Evolutionary conservation across 2,113 vertebrate species (phyloP).

Genomic region (Machaerirhynchus nigripectus): DNA sequence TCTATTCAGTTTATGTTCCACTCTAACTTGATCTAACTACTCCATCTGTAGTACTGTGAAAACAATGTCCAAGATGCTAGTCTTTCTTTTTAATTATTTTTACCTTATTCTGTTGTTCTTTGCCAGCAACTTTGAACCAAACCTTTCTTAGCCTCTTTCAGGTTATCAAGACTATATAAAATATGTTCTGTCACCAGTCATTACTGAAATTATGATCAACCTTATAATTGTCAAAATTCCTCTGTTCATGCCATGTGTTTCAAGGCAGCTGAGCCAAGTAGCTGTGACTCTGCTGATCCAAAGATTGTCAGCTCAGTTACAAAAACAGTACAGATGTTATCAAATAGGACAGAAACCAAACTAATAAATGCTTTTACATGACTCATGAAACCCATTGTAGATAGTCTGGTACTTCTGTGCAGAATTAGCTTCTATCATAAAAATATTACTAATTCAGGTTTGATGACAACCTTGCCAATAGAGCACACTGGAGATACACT

Average conservation of each 20-base stretch:
- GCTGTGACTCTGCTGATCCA: neutral
- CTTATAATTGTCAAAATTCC: neutral
- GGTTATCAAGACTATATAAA: neutral
- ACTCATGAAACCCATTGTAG: neutral
- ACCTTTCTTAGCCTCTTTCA: neutral
- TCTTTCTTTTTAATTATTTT: neutral
- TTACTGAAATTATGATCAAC: neutral
- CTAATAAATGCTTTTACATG: neutral
- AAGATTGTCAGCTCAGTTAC: neutral
- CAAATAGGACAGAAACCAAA: neutral
- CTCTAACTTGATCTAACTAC: neutral
- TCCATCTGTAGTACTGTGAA: neutral
- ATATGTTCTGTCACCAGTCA: neutral
- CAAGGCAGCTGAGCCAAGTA: neutral
- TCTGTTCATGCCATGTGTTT: neutral
- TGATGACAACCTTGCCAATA: neutral
- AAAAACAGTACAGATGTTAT: neutral
- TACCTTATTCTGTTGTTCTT: neutral
- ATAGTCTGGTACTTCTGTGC: neutral
- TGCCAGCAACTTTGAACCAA: neutral
- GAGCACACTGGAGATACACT: neutral
- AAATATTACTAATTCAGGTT: neutral
- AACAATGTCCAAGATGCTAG: neutral
- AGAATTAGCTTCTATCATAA: neutral
- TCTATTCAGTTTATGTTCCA: neutral